Percentiles rank a stretch among this genome's conserved stretches.
These are phyloP conservation scores for Perodicticus potto DNA, from an alignment of 2,797 vertebrate genomes.

Conservation along the genomic window DNA sequence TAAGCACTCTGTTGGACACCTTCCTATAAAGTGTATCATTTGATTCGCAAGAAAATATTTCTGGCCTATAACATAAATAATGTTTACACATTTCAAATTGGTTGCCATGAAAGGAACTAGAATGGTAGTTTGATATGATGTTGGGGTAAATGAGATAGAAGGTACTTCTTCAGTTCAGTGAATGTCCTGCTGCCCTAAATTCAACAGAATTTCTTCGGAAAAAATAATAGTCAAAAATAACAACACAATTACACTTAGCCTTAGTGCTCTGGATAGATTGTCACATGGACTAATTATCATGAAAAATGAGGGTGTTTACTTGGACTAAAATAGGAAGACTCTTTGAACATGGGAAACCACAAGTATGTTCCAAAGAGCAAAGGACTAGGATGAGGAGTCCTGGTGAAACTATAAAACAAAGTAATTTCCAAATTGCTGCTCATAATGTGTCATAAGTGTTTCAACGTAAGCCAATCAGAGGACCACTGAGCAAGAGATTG, in stretches of 20 bases:
- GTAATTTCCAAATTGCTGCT: constrained; percentile 64
- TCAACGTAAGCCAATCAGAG: constrained; percentile 69
- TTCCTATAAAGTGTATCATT: neutral
- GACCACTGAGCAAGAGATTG: constrained; percentile 67
- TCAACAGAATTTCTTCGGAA: neutral
- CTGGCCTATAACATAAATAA: neutral
- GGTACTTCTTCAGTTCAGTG: neutral
- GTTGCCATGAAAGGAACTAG: neutral
- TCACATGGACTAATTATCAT: neutral
- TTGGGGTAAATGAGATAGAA: neutral
- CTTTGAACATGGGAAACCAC: constrained; percentile 80
- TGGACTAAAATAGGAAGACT: constrained; percentile 14
- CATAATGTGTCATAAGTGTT: constrained; percentile 51
- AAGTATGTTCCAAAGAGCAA: constrained; percentile 49
- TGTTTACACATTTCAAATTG: constrained; percentile 24
- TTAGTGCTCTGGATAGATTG: neutral
- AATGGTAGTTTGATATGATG: neutral
- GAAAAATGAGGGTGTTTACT: constrained; percentile 40
- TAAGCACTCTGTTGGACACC: neutral
- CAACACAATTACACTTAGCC: constrained; percentile 4
- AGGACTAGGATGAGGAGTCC: constrained; percentile 14
- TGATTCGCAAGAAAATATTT: neutral
- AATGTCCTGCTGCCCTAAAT: neutral
- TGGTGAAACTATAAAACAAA: constrained; percentile 70
- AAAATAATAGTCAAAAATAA: neutral